Percentiles rank a stretch among this genome's conserved stretches.
Conservation (phyloP, 2,113 vertebrate species). For the Gymnarchus niloticus region DNA sequence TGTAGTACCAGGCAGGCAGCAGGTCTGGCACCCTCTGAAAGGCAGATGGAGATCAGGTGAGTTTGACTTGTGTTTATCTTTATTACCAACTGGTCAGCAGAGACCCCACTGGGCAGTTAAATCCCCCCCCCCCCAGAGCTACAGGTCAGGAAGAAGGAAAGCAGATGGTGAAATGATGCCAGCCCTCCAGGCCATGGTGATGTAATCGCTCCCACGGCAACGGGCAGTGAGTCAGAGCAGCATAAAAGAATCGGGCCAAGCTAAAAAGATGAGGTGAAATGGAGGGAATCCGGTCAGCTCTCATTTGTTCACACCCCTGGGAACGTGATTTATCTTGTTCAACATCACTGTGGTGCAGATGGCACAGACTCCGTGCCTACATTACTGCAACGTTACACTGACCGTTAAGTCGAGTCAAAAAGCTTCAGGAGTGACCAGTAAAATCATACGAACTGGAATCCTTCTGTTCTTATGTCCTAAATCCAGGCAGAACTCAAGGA, state of each 20-base stretch:
- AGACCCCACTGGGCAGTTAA: too few species aligned
- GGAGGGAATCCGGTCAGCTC: not conserved
- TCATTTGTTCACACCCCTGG: not conserved
- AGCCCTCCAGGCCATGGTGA: not conserved
- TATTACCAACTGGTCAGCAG: too few species aligned
- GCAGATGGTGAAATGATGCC: not conserved
- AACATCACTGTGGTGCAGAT: not conserved
- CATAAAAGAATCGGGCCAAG: not conserved
- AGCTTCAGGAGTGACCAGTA: too few species aligned
- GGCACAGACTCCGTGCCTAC: not conserved
- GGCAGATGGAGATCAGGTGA: not conserved
- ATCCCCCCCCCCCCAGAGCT: not conserved
- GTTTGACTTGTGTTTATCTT: not conserved
- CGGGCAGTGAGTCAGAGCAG: not conserved
- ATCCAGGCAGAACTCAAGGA: not conserved
- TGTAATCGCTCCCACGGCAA: not conserved
- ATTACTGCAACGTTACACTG: not conserved
- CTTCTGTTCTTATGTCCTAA: not conserved
- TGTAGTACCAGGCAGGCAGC: constrained; percentile 91
- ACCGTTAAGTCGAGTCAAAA: too few species aligned
- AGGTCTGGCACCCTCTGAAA: constrained; percentile 80
- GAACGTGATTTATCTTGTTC: not conserved
- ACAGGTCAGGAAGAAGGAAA: not conserved
- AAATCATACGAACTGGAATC: not conserved
- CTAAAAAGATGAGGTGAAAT: not conserved